Conservation (phyloP, 2,113 vertebrate species). For the Heterocephalus glaber region DNA sequence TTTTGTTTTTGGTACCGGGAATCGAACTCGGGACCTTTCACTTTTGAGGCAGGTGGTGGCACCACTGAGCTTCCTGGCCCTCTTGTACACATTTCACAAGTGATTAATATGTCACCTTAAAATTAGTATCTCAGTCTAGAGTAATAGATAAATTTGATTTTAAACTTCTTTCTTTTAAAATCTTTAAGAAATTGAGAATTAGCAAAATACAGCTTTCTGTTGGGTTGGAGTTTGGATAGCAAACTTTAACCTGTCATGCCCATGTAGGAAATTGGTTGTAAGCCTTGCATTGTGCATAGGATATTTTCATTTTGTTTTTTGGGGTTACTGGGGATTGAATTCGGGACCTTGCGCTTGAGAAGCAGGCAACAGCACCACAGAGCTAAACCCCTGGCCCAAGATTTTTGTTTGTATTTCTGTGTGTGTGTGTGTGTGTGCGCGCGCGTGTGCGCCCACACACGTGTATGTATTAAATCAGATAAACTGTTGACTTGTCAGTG, state of each 20-base stretch:
- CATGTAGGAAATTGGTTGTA: conserved; percentile 18
- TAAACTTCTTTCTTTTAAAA: conserved; percentile 14
- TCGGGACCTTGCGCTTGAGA: no score
- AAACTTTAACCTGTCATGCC: neutral
- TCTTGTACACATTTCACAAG: neutral
- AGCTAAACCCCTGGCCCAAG: no score
- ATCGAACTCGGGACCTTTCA: no score
- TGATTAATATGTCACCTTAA: neutral
- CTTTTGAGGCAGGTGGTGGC: no score
- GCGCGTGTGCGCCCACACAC: no score
- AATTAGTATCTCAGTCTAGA: conserved; percentile 29
- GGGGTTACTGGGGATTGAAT: no score
- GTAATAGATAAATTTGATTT: neutral
- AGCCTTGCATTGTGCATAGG: neutral
- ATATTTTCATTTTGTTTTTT: no score
- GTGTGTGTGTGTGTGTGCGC: neutral
- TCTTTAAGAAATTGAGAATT: conserved; percentile 39
- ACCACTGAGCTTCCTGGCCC: no score
- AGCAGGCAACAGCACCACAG: no score
- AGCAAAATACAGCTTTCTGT: conserved; percentile 26
- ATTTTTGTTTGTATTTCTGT: conserved; percentile 25
- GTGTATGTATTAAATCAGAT: neutral
- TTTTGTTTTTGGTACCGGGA: no score
- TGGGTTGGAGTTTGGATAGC: neutral
- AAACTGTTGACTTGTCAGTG: neutral